Conservation (phyloP, 2,888 invertebrate genomes). For the Matsumyia berberina region DNA sequence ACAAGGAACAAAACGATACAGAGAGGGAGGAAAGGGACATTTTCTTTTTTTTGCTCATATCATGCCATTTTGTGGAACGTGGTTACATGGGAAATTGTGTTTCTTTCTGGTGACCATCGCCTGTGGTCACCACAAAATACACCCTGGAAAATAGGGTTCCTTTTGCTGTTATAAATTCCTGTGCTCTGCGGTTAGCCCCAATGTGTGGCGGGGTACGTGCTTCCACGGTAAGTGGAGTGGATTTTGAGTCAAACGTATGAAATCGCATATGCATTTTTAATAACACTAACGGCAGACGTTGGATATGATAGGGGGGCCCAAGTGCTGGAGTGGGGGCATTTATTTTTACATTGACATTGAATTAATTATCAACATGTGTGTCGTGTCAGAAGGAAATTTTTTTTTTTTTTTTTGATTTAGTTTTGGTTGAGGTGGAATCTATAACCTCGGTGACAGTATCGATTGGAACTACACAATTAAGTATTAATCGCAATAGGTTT, state of each 20-base stretch:
- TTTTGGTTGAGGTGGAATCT: neutral
- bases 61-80: conserved; percentile 10
- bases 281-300: conserved; percentile 42
- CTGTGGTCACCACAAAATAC: conserved; percentile 34
- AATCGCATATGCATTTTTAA: conserved; percentile 55
- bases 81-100: conserved; percentile 13
- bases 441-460: too few relatives aligned
- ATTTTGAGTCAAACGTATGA: conserved; percentile 29
- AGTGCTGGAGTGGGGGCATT: neutral
- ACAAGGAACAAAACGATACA: conserved; percentile 18
- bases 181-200: conserved; percentile 57
- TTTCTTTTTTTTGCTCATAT: neutral
- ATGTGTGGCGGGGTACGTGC: conserved; percentile 68
- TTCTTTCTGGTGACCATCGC: conserved; percentile 14
- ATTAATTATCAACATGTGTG: conserved; percentile 47
- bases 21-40: neutral
- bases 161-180: conserved; percentile 48
- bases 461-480: conserved; percentile 1
- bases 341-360: conserved; percentile 46
- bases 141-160: conserved; percentile 19
- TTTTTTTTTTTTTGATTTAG: too few relatives aligned
- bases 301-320: conserved; percentile 19
- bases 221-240: conserved; percentile 46
- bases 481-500: too few relatives aligned
- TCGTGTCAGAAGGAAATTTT: neutral